phyloP scores from a whole-genome alignment of 1,140 invertebrate species.

The Neotoxoptera formosana region DNA sequence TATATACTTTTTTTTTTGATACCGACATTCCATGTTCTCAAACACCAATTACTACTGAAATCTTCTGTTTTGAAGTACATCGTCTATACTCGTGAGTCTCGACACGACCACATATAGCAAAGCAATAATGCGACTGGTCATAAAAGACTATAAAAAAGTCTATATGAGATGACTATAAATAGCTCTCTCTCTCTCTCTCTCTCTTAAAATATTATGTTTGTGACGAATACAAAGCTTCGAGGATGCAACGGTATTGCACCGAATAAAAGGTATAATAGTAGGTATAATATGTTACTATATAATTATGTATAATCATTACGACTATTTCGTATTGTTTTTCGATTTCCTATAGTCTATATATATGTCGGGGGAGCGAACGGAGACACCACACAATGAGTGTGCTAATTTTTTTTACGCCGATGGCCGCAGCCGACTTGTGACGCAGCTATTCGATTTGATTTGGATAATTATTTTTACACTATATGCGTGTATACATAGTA shows the following conservation, averaged over 20 bases:
- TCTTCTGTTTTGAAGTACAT: not conserved
- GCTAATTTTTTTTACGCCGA: not conserved
- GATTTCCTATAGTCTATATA: not conserved
- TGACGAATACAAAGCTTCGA: not conserved
- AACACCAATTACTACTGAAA: too few relatives aligned
- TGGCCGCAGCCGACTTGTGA: not conserved
- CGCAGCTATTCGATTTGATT: not conserved
- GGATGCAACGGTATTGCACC: not conserved
- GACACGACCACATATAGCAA: not conserved
- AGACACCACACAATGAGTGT: not conserved
- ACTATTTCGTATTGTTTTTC: not conserved
- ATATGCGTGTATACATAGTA: too few relatives aligned
- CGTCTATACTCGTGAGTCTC: not conserved
- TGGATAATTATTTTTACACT: not conserved
- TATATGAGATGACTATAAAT: not conserved
- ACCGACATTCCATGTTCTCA: too few relatives aligned
- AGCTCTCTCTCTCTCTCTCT: too few relatives aligned
- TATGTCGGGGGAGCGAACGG: not conserved
- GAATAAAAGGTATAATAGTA: not conserved
- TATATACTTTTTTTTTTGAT: too few relatives aligned
- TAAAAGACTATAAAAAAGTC: not conserved
- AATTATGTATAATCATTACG: not conserved
- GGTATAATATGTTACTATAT: too few relatives aligned
- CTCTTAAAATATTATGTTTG: not conserved
- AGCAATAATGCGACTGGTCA: not conserved